Percentiles rank a stretch among this genome's conserved stretches.
Evolutionary conservation across 64 coral and sea anemone genomes (phyloP).

Genomic region (Actinia equina): DNA sequence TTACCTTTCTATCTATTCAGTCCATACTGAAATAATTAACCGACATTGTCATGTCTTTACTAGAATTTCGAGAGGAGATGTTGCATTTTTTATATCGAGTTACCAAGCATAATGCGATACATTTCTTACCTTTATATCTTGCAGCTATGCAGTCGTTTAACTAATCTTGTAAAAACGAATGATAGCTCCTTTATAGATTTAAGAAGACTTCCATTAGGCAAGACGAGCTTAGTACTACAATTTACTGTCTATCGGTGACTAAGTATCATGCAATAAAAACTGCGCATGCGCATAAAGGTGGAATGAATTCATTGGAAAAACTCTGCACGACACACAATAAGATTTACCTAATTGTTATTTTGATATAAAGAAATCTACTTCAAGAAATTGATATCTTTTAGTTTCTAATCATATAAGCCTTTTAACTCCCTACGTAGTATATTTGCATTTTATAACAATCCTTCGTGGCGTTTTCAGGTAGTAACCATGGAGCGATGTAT

Average conservation of each 20-base stretch:
- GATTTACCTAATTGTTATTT: background rate
- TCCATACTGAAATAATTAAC: no score
- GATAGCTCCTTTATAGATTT: no score
- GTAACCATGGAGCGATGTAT: no score
- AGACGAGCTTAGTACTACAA: background rate
- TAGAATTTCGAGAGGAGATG: no score
- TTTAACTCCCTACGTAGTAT: background rate
- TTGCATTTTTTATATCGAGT: no score
- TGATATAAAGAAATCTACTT: background rate
- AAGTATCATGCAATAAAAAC: background rate
- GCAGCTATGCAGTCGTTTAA: no score
- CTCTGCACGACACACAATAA: background rate
- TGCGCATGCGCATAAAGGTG: background rate
- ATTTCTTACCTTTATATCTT: no score
- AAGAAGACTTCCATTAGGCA: background rate
- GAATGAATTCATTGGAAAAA: background rate
- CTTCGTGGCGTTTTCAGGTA: background rate
- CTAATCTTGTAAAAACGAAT: no score
- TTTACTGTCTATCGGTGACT: background rate
- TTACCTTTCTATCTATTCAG: no score
- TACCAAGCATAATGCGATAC: no score
- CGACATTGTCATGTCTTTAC: no score
- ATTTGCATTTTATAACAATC: background rate
- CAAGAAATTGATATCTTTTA: background rate
- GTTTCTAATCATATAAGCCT: background rate